Base-by-base conservation (phyloP, 2,113 vertebrate species). In the Mixornis gularis region DNA sequence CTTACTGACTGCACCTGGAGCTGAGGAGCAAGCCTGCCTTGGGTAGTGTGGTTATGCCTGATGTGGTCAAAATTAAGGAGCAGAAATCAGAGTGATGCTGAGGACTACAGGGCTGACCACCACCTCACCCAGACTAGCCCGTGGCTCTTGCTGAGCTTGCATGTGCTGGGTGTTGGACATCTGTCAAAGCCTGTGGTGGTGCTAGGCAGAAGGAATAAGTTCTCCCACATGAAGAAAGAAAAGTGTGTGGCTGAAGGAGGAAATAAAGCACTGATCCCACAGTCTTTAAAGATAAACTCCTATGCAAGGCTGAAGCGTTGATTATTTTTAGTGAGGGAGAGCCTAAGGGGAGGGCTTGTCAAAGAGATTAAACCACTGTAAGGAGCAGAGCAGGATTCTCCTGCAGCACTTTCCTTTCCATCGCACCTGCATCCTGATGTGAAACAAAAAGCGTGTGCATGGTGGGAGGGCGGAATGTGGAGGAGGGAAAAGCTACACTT, bases 381-480 rank as follows among this genome's bases (percentile, higher is more conserved):
- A 94, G 84, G 9, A 79, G 58, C 58, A 60, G 73, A 72, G 53
- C 38, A 82, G 74, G 73, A 70, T 91, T 91, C 91, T 96, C 73
- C 91, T 70, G 84, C 87, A 96, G 89, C 73, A 89, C 66, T 94
- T 94, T 94, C 60, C 90, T 95, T 86, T 93, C 89, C 84, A 93
- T 82, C 92, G 66, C 89, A 94, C 94, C 95, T 96, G 91, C 94
- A 91, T 95, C 94, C 94, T 96, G 89, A 82, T 66, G 43, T 48
- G 66, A 92, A 92, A 79, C 70, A 79, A 90, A 85, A 84, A 71
- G 22, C 3, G 0, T 48, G 13, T 36, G 18, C 11, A 16, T 53
- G 53, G 22, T 8, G 26, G 4, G 5, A 3, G 3, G 21, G 10
- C 6, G 24, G 29, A 55, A 44, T 9, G 34, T 48, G 55, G 52